Percentiles rank a stretch among this genome's conserved stretches.
phyloP scores from a whole-genome alignment of 2,797 vertebrate species.

The Coluber constrictor region DNA sequence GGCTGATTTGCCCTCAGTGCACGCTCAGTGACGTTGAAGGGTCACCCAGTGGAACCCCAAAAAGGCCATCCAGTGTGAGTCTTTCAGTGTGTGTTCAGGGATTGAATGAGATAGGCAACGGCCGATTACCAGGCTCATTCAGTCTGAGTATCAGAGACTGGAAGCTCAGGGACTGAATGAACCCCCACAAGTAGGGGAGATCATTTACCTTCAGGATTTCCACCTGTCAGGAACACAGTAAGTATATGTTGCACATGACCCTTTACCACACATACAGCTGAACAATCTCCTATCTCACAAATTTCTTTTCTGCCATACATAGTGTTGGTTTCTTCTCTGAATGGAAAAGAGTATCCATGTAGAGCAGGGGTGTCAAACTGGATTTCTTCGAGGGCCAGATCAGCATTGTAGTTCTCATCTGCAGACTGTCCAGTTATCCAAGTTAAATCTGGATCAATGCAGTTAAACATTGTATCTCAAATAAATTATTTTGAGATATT shows the following conservation, averaged over 20 bases:
- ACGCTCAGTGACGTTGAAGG: no score
- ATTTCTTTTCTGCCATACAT: background rate
- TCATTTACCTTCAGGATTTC: background rate
- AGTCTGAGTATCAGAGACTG: no score
- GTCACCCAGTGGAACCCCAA: no score
- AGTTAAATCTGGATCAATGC: background rate
- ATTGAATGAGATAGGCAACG: no score
- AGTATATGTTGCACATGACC: background rate
- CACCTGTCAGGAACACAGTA: background rate
- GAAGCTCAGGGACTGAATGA: no score
- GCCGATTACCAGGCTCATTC: no score
- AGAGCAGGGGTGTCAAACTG: background rate
- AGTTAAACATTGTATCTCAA: background rate
- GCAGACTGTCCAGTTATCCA: background rate
- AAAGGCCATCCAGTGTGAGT: no score
- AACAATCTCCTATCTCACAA: background rate
- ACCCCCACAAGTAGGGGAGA: no score
- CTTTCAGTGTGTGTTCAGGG: no score
- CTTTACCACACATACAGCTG: background rate
- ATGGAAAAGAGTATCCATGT: background rate
- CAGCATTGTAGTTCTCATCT: no score
- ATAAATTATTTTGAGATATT: background rate
- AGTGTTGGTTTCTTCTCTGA: background rate
- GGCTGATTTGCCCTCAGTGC: no score
- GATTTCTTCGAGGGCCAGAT: no score